These are phyloP conservation scores for Daptonema setosum DNA, from an alignment of 2,888 invertebrate genomes.

Conservation along the genomic window DNA sequence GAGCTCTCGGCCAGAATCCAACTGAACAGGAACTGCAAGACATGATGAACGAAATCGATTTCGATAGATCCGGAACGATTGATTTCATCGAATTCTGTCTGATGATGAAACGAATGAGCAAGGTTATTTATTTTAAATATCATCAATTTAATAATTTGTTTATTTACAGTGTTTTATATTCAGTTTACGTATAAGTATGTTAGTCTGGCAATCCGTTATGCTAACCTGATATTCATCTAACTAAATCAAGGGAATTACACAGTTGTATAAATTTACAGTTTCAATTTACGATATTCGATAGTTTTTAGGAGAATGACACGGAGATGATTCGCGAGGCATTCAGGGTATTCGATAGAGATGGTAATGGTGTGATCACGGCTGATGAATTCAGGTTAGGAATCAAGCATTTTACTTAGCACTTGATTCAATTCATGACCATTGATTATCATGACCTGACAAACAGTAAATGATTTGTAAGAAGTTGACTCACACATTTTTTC, in stretches of 20 bases:
- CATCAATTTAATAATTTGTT: no score
- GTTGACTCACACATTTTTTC: no score
- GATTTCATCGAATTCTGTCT: slow-evolving; percentile 19
- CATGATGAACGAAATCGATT: slow-evolving; percentile 23
- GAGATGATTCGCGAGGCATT: slow-evolving; percentile 28
- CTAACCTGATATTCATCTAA: no score
- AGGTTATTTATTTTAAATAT: slow-evolving; percentile 9
- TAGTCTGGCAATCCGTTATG: no score
- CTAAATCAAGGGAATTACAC: no score
- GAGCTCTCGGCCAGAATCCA: slow-evolving; percentile 29
- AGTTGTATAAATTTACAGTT: no score
- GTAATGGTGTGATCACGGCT: slow-evolving; percentile 26
- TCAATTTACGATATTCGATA: no score
- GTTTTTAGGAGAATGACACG: slow-evolving; percentile 24
- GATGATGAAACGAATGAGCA: slow-evolving; percentile 22
- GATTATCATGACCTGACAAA: no score
- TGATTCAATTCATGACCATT: no score
- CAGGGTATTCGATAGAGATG: slow-evolving; percentile 26
- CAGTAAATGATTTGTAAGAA: no score
- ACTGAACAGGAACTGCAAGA: slow-evolving; percentile 28
- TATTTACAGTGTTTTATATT: no score
- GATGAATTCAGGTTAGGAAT: slow-evolving; percentile 26
- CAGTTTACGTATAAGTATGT: no score
- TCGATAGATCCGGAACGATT: slow-evolving; percentile 16
- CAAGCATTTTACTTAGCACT: slow-evolving; percentile 27